These are phyloP conservation scores for Vultur gryphus DNA, from an alignment of 2,797 vertebrate genomes.

Conservation along the genomic window DNA sequence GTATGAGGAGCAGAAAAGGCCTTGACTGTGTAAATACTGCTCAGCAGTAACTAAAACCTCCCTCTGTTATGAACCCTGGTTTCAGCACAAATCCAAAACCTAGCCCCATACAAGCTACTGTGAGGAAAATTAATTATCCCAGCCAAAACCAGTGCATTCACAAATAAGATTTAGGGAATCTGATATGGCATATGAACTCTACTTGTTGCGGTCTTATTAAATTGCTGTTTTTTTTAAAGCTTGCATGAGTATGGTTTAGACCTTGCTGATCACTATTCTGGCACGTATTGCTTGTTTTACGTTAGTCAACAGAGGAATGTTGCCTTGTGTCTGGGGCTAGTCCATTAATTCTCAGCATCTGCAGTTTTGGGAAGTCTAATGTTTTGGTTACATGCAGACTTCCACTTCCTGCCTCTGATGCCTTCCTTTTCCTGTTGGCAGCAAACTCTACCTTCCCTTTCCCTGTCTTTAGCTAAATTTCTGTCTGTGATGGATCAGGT, in stretches of 20 bases:
- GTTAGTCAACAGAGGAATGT: not conserved
- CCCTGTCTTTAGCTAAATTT: not conserved
- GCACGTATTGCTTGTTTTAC: not conserved
- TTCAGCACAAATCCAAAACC: not conserved
- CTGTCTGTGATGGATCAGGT: not conserved
- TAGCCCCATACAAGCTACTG: not conserved
- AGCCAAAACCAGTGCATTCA: not conserved
- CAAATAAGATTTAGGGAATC: not conserved
- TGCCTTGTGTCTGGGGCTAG: not conserved
- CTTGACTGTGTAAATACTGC: not conserved
- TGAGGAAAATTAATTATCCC: not conserved
- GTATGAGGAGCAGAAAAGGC: not conserved
- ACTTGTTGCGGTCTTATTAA: not conserved
- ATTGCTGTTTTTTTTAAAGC: not conserved
- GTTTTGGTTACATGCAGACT: not conserved
- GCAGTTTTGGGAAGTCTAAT: not conserved
- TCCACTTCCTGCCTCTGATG: not conserved
- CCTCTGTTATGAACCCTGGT: not conserved
- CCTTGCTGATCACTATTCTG: not conserved
- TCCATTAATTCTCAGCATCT: not conserved
- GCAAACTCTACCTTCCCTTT: not conserved
- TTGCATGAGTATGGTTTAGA: not conserved
- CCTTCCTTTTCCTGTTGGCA: not conserved
- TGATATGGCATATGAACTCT: not conserved
- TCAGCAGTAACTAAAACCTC: not conserved